Percentiles rank a stretch among this genome's conserved stretches.
These are phyloP conservation scores for Lampris megalopsis DNA, from an alignment of 2,113 vertebrate species.

Conservation along the genomic window DNA sequence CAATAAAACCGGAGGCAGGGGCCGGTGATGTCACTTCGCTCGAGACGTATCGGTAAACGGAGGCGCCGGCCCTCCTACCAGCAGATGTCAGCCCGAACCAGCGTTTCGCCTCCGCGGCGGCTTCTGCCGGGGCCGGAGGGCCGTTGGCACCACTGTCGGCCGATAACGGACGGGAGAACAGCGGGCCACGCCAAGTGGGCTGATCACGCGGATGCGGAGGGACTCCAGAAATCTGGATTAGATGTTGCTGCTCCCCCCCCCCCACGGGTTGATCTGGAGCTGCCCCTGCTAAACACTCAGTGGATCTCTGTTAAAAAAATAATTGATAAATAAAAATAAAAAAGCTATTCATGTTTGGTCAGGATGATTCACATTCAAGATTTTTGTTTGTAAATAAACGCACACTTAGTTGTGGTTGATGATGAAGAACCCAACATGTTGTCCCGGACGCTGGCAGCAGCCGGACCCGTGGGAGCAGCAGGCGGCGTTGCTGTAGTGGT, in stretches of 20 bases:
- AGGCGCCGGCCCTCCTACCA: conserved; percentile 60
- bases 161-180: conserved; percentile 49
- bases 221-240: neutral
- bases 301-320: no score
- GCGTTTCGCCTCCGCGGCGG: conserved; percentile 57
- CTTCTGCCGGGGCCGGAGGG: conserved; percentile 44
- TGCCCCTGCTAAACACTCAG: neutral
- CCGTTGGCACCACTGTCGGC: conserved; percentile 45
- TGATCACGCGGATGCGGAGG: conserved; percentile 20
- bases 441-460: neutral
- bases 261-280: conserved; percentile 5
- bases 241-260: neutral
- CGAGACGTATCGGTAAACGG: conserved; percentile 61
- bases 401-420: neutral
- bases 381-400: no score
- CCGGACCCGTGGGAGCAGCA: conserved; percentile 14
- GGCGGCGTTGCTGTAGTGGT: conserved; percentile 13
- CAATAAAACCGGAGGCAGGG: conserved; percentile 56
- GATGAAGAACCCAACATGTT: neutral
- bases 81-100: conserved; percentile 60
- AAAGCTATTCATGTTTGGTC: neutral
- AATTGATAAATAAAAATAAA: no score
- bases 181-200: conserved; percentile 42
- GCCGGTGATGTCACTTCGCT: conserved; percentile 61
- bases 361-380: neutral